Conservation (phyloP, 2,888 invertebrate genomes). For the Drosophila fungiperda region DNA sequence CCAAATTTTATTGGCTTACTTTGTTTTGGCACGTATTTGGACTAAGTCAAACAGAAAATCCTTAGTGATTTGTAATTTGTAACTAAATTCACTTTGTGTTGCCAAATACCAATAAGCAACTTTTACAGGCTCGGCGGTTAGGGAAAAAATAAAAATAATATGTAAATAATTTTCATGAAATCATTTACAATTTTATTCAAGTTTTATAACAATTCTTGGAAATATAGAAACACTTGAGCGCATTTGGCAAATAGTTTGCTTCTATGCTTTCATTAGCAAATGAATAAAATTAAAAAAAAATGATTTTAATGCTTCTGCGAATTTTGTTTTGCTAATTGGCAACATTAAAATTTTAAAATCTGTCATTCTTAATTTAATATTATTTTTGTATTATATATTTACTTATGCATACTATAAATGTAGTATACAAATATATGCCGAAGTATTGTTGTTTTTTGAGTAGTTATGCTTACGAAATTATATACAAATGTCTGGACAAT, state of each 20-base stretch:
- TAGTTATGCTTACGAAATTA: background rate
- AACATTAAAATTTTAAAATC: background rate
- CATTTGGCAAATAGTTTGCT: background rate
- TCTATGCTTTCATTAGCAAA: background rate
- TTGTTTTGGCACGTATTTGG: slow-evolving; percentile 25
- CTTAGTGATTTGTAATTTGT: slow-evolving; percentile 5
- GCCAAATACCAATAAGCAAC: background rate
- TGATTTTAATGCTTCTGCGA: background rate
- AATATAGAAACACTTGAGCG: background rate
- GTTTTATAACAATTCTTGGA: background rate
- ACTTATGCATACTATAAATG: background rate
- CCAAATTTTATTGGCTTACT: slow-evolving; percentile 4
- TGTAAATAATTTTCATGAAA: no score
- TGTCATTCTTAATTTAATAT: background rate
- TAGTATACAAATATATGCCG: background rate
- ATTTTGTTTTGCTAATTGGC: slow-evolving; percentile 1
- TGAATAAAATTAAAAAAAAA: background rate
- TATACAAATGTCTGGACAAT: background rate
- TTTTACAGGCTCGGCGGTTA: background rate
- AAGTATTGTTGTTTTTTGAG: background rate
- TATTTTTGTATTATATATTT: background rate
- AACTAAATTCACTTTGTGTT: slow-evolving; percentile 10
- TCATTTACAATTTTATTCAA: background rate
- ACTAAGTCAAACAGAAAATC: slow-evolving; percentile 9
- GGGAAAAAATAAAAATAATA: no score